Conservation (phyloP, 2,888 invertebrate species). For the Hylaea fasciaria region DNA sequence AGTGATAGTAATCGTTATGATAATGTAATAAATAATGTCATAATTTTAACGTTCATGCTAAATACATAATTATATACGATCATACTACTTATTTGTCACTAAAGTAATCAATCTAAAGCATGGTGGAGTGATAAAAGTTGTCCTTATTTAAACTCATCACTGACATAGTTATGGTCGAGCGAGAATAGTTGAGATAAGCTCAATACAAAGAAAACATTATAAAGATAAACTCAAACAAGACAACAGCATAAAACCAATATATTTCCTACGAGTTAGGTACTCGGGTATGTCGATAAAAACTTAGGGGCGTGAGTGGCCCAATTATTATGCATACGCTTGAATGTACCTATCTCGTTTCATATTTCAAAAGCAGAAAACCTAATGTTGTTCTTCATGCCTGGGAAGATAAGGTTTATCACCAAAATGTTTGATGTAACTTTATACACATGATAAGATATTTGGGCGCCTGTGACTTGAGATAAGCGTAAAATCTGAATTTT, state of each 20-base stretch:
- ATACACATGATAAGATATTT: slow-evolving; percentile 74
- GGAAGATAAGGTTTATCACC: slow-evolving; percentile 67
- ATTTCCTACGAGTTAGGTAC: not conserved
- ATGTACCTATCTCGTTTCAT: slow-evolving; percentile 17
- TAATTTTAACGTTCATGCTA: slow-evolving; percentile 6
- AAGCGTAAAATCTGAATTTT: slow-evolving; percentile 72
- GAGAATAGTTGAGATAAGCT: too few relatives aligned
- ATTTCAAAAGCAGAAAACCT: slow-evolving; percentile 22
- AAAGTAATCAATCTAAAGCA: slow-evolving; percentile 15
- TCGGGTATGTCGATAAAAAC: slow-evolving; percentile 1
- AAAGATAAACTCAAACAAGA: slow-evolving; percentile 37
- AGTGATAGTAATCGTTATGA: not conserved
- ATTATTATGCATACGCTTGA: slow-evolving; percentile 21
- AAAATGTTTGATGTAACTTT: slow-evolving; percentile 68
- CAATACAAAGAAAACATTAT: slow-evolving; percentile 31
- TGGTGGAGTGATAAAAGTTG: slow-evolving; percentile 40
- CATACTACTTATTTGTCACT: too few relatives aligned
- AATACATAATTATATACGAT: too few relatives aligned
- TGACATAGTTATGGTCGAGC: slow-evolving; percentile 44
- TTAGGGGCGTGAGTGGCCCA: slow-evolving; percentile 25
- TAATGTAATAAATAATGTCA: not conserved
- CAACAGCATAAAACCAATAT: slow-evolving; percentile 15
- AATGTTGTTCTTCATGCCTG: slow-evolving; percentile 39
- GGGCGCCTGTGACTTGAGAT: slow-evolving; percentile 69
- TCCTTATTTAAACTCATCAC: slow-evolving; percentile 48